phyloP scores from a whole-genome alignment of 2,888 invertebrate genomes.

The Pachydiplax longipennis region DNA sequence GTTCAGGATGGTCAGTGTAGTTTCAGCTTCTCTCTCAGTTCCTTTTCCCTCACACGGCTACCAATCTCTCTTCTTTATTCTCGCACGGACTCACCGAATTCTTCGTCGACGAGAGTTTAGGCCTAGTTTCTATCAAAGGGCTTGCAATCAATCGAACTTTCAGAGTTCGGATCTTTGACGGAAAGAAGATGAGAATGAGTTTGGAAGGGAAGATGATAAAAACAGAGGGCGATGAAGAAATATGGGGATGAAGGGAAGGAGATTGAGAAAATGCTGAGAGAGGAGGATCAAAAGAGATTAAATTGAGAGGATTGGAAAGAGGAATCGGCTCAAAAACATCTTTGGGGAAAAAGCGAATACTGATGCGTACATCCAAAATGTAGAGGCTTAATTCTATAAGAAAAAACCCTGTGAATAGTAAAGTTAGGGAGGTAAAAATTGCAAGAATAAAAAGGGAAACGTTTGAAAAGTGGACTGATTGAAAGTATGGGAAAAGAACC shows the following conservation, averaged over 20 bases:
- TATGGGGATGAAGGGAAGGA: background rate
- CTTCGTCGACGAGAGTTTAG: background rate
- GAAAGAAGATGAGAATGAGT: background rate
- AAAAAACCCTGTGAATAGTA: background rate
- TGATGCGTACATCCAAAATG: background rate
- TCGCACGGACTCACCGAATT: background rate
- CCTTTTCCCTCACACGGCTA: background rate
- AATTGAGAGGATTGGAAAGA: background rate
- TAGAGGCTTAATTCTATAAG: too few species aligned
- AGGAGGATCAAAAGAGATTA: background rate
- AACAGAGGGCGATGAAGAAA: background rate
- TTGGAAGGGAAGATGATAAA: background rate
- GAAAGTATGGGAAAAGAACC: background rate
- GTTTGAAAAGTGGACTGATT: too few species aligned
- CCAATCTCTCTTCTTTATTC: background rate
- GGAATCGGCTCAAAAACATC: too few species aligned
- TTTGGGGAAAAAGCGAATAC: background rate
- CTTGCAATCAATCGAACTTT: background rate
- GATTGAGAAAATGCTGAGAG: background rate
- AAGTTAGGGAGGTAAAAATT: background rate
- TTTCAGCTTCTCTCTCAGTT: too few species aligned
- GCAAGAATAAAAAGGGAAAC: background rate
- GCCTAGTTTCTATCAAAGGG: background rate
- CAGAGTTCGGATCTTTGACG: background rate
- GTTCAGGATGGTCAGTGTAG: slow-evolving; percentile 18